These are phyloP conservation scores for Eublepharis macularius DNA, from an alignment of 2,113 vertebrate genomes.

Conservation along the genomic window DNA sequence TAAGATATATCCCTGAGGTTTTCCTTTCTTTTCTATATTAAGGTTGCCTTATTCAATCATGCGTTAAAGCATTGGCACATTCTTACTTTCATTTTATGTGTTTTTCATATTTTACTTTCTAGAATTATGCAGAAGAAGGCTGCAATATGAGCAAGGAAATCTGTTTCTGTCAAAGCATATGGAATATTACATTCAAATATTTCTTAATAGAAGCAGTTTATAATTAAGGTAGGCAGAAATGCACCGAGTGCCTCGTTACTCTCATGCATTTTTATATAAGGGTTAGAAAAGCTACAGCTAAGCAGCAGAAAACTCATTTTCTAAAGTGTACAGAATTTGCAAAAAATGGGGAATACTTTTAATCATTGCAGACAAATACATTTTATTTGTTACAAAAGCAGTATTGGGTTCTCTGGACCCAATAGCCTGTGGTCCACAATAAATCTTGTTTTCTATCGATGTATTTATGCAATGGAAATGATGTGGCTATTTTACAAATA, in stretches of 20 bases:
- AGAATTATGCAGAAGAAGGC: not conserved
- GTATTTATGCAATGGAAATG: not conserved
- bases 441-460: not conserved
- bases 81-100: not conserved
- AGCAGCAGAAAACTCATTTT: not conserved
- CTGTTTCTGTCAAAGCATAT: constrained; percentile 9
- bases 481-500: not conserved
- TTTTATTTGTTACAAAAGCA: not conserved
- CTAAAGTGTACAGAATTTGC: not conserved
- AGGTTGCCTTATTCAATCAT: not conserved
- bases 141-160: not conserved
- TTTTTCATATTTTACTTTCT: not conserved
- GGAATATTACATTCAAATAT: constrained; percentile 18
- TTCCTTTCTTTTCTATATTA: not conserved
- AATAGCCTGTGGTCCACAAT: not conserved
- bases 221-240: not conserved
- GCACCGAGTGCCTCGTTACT: not conserved
- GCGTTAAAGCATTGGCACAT: not conserved
- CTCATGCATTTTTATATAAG: not conserved
- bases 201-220: not conserved
- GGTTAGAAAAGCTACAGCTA: not conserved
- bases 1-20: not conserved
- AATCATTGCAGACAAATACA: not conserved
- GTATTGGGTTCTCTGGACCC: not conserved
- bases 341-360: not conserved